Conservation (phyloP, 2,888 invertebrate species). For the Drosophila gaucha region DNA sequence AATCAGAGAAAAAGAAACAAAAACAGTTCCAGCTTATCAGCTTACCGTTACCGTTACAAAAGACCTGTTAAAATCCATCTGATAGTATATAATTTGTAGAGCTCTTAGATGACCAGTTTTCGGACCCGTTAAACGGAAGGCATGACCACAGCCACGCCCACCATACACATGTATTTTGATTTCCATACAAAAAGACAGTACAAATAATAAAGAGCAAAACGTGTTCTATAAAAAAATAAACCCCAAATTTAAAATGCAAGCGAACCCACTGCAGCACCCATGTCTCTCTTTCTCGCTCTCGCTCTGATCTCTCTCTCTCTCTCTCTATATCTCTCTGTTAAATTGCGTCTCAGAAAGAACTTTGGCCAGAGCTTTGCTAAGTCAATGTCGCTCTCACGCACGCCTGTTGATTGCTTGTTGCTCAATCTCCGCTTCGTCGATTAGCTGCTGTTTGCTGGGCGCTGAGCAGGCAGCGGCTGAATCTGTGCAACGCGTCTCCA, state of each 20-base stretch:
- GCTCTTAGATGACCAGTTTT: not conserved
- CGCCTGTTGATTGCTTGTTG: not conserved
- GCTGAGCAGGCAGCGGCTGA: constrained; percentile 20
- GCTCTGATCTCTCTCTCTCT: not conserved
- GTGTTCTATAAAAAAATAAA: constrained; percentile 46
- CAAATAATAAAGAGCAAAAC: constrained; percentile 37
- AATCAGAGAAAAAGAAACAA: not conserved
- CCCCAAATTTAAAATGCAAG: constrained; percentile 28
- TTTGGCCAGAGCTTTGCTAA: not conserved
- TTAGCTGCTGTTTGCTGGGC: not conserved
- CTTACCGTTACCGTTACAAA: no score
- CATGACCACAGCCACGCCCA: not conserved
- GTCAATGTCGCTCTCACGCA: not conserved
- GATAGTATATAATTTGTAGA: no score
- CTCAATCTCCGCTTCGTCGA: not conserved
- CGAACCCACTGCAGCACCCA: not conserved
- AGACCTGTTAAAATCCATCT: no score
- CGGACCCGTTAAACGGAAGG: not conserved
- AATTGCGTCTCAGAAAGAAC: not conserved
- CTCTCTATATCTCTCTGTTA: no score
- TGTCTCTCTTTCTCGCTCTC: not conserved
- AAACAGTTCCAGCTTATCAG: no score
- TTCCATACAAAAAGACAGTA: not conserved
- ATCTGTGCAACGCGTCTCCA: constrained; percentile 33
- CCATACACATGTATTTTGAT: not conserved